A percentile compares a stretch with the other conserved stretches of the same genome.
phyloP scores from a whole-genome alignment of 1,140 invertebrate species.

The Plutomurus gul region DNA sequence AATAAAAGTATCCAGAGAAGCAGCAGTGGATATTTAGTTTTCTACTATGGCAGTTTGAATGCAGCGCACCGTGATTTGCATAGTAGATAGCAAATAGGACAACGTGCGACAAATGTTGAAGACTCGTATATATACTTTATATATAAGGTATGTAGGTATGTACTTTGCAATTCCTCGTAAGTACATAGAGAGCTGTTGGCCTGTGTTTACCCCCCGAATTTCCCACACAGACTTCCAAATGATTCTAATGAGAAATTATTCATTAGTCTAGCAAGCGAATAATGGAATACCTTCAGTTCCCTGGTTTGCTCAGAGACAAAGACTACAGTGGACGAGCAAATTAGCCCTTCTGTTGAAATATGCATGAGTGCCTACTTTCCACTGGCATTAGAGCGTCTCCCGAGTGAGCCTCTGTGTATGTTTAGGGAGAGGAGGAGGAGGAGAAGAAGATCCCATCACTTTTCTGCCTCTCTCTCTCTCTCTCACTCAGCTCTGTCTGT shows the following conservation, averaged over 20 bases:
- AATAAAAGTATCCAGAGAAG: too few species aligned
- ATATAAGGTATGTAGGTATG: background rate
- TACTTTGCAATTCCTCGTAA: background rate
- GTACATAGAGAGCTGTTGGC: too few species aligned
- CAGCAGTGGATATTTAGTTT: too few species aligned
- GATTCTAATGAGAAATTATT: conserved; percentile 31
- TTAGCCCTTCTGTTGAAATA: conserved; percentile 33
- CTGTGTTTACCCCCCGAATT: conserved; percentile 7
- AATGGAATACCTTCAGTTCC: conserved; percentile 1
- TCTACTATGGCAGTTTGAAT: background rate
- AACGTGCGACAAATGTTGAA: background rate
- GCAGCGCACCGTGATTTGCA: background rate
- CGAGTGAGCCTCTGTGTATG: conserved; percentile 5
- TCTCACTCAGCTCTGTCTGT: background rate
- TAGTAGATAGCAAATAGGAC: background rate
- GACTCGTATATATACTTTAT: background rate
- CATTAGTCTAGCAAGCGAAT: conserved; percentile 23
- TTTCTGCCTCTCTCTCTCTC: too few species aligned
- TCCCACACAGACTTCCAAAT: conserved; percentile 11
- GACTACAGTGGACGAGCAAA: conserved; percentile 13
- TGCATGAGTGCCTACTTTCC: conserved; percentile 28
- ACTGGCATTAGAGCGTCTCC: conserved; percentile 7
- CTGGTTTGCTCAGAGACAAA: background rate
- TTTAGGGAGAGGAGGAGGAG: background rate
- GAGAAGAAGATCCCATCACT: background rate